These are phyloP conservation scores for Euura lappo DNA, from an alignment of 1,140 invertebrate genomes.

Conservation along the genomic window DNA sequence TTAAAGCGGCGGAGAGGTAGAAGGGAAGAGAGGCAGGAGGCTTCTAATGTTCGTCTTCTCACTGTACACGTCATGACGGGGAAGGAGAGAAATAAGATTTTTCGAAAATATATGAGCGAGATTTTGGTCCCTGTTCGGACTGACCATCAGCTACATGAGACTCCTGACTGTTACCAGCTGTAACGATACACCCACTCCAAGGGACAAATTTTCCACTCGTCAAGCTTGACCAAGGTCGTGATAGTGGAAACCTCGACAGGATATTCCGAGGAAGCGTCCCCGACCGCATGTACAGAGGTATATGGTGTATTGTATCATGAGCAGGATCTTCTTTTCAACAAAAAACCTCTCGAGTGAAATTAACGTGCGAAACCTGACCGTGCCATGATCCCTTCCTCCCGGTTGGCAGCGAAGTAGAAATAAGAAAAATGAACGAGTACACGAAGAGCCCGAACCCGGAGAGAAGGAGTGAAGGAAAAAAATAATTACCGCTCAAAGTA, in stretches of 20 bases:
- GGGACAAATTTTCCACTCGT: not conserved
- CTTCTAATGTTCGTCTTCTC: conserved; percentile 1
- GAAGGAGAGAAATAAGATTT: not conserved
- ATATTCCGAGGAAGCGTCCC: too few relatives aligned
- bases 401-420: not conserved
- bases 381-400: not conserved
- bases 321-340: too few relatives aligned
- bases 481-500: not conserved
- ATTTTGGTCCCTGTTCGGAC: not conserved
- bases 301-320: too few relatives aligned
- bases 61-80: not conserved
- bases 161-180: not conserved
- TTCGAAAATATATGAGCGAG: not conserved
- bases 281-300: too few relatives aligned
- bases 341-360: not conserved
- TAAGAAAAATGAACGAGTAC: not conserved
- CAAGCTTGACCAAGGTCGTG: not conserved
- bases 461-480: not conserved
- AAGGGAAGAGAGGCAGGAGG: not conserved
- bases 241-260: not conserved
- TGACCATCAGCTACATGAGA: not conserved
- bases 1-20: not conserved
- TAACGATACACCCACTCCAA: not conserved
- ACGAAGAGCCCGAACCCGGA: not conserved
- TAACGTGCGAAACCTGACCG: not conserved